Base-by-base conservation (phyloP, 2,797 vertebrate species). In the Nothura maculosa region DNA sequence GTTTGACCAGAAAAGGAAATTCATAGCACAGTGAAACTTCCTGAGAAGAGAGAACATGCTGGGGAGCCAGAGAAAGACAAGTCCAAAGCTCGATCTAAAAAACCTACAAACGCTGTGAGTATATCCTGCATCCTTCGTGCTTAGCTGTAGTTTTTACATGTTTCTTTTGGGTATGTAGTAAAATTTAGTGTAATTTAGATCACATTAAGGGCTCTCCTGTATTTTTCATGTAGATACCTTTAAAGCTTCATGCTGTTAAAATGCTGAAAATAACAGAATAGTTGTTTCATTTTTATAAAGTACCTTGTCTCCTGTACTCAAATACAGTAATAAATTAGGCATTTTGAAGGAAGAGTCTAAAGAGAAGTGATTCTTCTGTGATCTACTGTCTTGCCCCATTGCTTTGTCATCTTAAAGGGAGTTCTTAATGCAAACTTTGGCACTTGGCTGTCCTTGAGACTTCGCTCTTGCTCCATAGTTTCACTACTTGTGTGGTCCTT, bases 1-100 rank as follows among this genome's bases (percentile, higher is more conserved):
- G 3, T 55, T 94, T 40, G n/a, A 67, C 55, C 96, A 99, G 99
- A 98, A 94, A 98, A 98, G 94, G 98, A 98, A 97, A 89, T 92
- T 15, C 97, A 97, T 28, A 95, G 93, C 55, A 88, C 96, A 91
- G 86, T 98, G 90, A 99, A 99, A 77, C 97, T 97, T 25, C 43
- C 91, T 6, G 97, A 98, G 92, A 97, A 97, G 77, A 96, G 96
- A 73, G 97, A 98, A 30, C 95, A 77, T 5, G 4, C 55, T 9
- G 67, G 89, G 57, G 96, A 97, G 90, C 85, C 82, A 68, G 98
- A 98, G 75, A 97, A 97, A 90, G 98, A 99, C 93, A 98, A 97
- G 89, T 89, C 97, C 86, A 98, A 98, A 94, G 97, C 97, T 66
- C 98, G 98, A 30, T 97, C 97, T 72, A 98, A 97, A 42, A 98